These are phyloP conservation scores for Neria commutata DNA, from an alignment of 2,888 invertebrate species.

Conservation along the genomic window DNA sequence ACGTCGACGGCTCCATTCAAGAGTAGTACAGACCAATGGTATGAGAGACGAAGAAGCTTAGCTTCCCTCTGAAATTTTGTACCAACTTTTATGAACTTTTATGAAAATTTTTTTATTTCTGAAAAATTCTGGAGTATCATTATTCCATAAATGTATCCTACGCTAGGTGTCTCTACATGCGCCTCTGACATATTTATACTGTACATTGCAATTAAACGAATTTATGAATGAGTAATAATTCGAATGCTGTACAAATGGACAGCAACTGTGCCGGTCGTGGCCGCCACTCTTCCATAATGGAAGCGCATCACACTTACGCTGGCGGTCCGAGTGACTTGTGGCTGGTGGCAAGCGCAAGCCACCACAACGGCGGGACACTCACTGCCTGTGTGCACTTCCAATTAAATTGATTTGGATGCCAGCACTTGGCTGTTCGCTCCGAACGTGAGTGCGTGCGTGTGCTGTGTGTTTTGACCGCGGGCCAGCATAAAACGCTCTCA, in stretches of 20 bases:
- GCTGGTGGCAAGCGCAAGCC: not conserved
- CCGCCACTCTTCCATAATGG: not conserved
- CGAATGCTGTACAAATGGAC: slow-evolving; percentile 2
- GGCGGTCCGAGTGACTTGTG: too few species aligned
- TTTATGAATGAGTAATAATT: slow-evolving; percentile 43
- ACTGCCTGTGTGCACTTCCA: slow-evolving; percentile 25
- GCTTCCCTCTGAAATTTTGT: too few species aligned
- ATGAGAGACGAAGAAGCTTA: too few species aligned
- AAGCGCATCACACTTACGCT: slow-evolving; percentile 35
- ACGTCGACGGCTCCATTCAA: too few species aligned
- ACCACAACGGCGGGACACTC: not conserved
- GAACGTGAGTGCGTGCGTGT: too few species aligned
- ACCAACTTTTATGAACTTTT: too few species aligned
- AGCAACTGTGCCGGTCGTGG: not conserved
- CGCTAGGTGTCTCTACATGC: not conserved
- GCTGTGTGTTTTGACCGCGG: slow-evolving; percentile 28
- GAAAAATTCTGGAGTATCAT: too few species aligned
- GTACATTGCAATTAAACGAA: slow-evolving; percentile 41
- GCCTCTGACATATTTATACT: slow-evolving; percentile 11
- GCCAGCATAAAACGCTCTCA: slow-evolving; percentile 29
- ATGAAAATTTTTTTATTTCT: too few species aligned
- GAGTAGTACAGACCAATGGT: too few species aligned
- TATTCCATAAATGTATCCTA: too few species aligned
- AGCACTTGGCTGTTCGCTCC: slow-evolving; percentile 17
- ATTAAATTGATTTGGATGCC: slow-evolving; percentile 50